Base-by-base conservation (phyloP, 2,888 invertebrate species). In the Steinernema carpocapsae region DNA sequence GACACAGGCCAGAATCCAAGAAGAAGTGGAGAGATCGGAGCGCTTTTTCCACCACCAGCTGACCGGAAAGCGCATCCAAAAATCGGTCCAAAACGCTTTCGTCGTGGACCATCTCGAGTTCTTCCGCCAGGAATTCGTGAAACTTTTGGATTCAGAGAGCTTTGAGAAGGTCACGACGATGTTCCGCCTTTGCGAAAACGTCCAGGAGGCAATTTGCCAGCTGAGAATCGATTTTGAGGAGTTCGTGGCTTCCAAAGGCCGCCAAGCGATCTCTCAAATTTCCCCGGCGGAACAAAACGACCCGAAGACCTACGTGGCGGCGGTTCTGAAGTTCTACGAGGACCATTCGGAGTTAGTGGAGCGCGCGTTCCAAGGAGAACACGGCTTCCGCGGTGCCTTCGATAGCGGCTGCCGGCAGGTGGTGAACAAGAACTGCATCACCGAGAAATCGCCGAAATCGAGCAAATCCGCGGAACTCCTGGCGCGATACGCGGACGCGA, bases 191-290 rank as follows among this genome's bases (percentile, higher is more conserved):
- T 95, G 97, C 52, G 93, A 95, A 4, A 91, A 95, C 82, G 94
- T 97, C 81, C 92, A 93, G 0, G 94, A 95, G 89, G 97, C 96
- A 1, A 91, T 97, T 74, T 93, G 93, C 72, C 94, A 96, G 88
- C 89, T 99, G 85, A 92, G 94, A 79, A 91, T 92, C 19, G 91
- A 96, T 74, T 90, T 99, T 26, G 97, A 99, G 89, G 92, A 92
- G 79, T 97, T 99, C 89, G 97, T 99, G 80, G 95, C 95, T 1
- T 91, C 93, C 77, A 92, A 93, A 81, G 96, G 97, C 48, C 93
- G 97, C 83, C 96, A 95, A 88, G 94, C 94, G 89, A 94, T 94
- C 88, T 94, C 94, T 17, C 95, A 95, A 83, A 91, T 92, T 72
- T 96, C 51, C 1, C 17, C n/a, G 7, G 46, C 37, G 4, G 26